Evolutionary conservation across 2,888 invertebrate genomes (phyloP).

Genomic region (Tetrapedia diversipes): DNA sequence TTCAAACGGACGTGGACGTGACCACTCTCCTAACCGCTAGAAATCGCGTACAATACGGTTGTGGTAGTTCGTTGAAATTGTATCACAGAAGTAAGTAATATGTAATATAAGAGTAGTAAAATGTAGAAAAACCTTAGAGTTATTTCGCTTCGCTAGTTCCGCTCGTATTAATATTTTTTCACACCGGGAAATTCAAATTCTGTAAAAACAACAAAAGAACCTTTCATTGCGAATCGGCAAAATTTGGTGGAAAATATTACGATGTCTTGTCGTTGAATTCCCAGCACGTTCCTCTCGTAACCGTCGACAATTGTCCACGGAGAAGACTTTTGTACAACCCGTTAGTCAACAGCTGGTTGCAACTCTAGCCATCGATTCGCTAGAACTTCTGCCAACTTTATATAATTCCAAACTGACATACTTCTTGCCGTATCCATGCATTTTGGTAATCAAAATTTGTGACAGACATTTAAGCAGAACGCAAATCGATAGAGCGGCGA

Average conservation of each 20-base stretch:
- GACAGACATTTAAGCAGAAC: constrained; percentile 6
- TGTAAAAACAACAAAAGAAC: background rate
- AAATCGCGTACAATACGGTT: too few relatives aligned
- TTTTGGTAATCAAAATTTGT: constrained; percentile 16
- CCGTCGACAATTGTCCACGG: background rate
- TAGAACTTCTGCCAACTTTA: too few relatives aligned
- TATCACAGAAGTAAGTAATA: too few relatives aligned
- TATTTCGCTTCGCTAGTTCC: too few relatives aligned
- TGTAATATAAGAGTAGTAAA: too few relatives aligned
- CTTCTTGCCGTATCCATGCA: too few relatives aligned
- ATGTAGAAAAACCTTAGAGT: too few relatives aligned
- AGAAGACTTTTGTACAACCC: background rate
- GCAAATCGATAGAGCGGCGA: background rate
- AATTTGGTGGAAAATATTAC: background rate
- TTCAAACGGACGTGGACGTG: background rate
- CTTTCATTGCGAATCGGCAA: background rate
- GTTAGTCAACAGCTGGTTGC: too few relatives aligned
- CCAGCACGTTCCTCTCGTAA: background rate
- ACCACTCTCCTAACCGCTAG: background rate
- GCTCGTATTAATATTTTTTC: too few relatives aligned
- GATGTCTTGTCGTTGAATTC: background rate
- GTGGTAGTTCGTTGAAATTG: background rate
- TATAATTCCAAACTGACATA: too few relatives aligned
- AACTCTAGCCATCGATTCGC: too few relatives aligned
- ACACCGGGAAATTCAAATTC: background rate